Base-by-base conservation (phyloP, 2,113 vertebrate species). In the Synchiropus splendidus region DNA sequence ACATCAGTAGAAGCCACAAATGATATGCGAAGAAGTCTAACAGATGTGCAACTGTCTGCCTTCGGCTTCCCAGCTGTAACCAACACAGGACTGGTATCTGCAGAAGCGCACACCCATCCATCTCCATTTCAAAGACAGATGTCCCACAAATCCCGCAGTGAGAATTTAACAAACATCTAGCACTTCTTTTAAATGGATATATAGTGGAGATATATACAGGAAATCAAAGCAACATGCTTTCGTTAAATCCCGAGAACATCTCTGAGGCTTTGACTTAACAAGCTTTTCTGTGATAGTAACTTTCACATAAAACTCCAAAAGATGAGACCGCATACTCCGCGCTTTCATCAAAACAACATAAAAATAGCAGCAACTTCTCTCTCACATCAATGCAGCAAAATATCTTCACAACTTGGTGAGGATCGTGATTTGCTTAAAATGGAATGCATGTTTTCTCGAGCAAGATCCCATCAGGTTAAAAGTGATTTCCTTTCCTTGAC, bases 1-100 rank as follows among this genome's bases (percentile, higher is more conserved):
- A 70, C 72, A 76, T 75, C 65, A 76, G 59, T 69, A 70, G 54
- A 45, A 51, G 63, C 74, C 79, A 74, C 70, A 69, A 73, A 73
- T 78, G 65, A 76, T 64, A 70, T 51, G 66, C 42, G 12, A 47
- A 36, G 61, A 65, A 58, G 49, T 54, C 51, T 52, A 41, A 57
- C 63, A 61, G 51, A 79, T 74, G 67, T 41, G 56, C 58, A 66
- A 72, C 67, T 53, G 45, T 58, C 58, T 56, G 64, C 37, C 57
- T 68, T 46, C 30, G 57, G 65, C 55, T 70, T 74, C 46, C 42
- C 65, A 62, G 64, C 67, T 74, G 70, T 57, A 71, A 78, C 68
- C 64, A 44, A 69, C 52, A 43, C 45, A 46, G 45, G 39, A 62
- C 51, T 52, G 16, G 54, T 16, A 53, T 57, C 51, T 33, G 61